Evolutionary conservation across 2,797 vertebrate genomes (phyloP).

Genomic region (Enteromius radiatus): DNA sequence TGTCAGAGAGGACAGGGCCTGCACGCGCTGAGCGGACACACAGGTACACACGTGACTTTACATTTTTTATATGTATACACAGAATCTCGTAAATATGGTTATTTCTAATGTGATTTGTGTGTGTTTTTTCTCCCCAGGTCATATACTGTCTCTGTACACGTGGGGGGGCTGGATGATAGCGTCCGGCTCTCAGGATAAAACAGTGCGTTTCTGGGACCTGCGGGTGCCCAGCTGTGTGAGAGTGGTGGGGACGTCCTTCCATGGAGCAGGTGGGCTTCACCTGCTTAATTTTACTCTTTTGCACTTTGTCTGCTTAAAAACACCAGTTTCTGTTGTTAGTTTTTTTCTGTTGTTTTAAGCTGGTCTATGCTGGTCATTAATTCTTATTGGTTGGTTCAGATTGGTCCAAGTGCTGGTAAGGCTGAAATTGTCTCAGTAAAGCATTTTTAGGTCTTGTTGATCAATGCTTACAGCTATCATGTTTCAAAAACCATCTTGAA

Average conservation of each 20-base stretch:
- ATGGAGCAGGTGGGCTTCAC: constrained; percentile 80
- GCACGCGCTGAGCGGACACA: constrained; percentile 96
- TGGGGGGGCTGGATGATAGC: constrained; percentile 99
- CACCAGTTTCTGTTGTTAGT: not conserved
- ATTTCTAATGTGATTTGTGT: not conserved
- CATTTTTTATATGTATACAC: not conserved
- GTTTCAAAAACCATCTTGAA: not conserved
- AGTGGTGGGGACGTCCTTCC: constrained; percentile 89
- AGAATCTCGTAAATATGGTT: not conserved
- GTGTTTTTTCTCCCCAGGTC: constrained; percentile 77
- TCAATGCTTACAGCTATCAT: not conserved
- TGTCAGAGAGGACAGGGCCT: constrained; percentile 96
- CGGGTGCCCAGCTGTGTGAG: constrained; percentile 95
- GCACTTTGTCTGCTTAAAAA: constrained; percentile 4
- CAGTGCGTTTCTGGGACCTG: constrained; percentile 97
- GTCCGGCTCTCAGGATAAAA: constrained; percentile 97
- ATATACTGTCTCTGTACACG: constrained; percentile 95
- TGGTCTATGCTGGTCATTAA: not conserved
- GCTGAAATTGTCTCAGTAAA: not conserved
- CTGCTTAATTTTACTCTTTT: not conserved
- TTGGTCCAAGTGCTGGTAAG: not conserved
- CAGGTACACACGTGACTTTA: constrained; percentile 78
- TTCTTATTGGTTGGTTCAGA: not conserved
- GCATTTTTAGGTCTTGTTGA: not conserved
- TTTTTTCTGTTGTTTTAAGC: not conserved